phyloP scores from a whole-genome alignment of 2,797 vertebrate genomes.

The Microctenopoma stevenorrisi region DNA sequence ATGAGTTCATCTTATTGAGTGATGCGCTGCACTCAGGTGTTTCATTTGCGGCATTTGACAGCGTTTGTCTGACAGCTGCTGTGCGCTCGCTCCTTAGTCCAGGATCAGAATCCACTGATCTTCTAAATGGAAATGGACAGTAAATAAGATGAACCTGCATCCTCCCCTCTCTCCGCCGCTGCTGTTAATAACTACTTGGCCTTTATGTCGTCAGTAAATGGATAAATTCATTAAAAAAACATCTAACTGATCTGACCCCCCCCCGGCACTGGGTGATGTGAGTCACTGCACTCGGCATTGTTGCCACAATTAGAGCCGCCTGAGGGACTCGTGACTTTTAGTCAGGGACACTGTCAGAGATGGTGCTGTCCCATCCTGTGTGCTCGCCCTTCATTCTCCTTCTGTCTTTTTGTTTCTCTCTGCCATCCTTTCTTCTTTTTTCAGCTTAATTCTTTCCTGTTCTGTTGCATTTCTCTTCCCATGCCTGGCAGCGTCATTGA shows the following conservation, averaged over 20 bases:
- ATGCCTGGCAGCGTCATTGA: no score
- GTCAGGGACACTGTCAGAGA: not conserved
- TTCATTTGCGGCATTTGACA: no score
- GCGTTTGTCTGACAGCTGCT: no score
- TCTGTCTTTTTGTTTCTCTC: not conserved
- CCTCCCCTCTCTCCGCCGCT: not conserved
- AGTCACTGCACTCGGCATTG: constrained; percentile 24
- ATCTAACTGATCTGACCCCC: not conserved
- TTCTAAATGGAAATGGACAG: no score
- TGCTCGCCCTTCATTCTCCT: not conserved
- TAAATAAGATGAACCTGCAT: no score
- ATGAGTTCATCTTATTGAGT: no score
- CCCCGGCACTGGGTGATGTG: constrained; percentile 30
- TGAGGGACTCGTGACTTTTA: constrained; percentile 37
- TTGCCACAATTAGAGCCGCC: constrained; percentile 60
- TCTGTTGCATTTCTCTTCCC: not conserved
- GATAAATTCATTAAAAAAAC: not conserved
- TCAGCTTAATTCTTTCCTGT: not conserved
- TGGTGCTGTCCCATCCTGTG: not conserved
- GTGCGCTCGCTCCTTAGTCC: no score
- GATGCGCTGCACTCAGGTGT: no score
- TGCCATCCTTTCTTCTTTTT: not conserved
- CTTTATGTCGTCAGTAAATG: no score
- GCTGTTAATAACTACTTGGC: not conserved
- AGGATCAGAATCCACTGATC: no score